Percentiles rank a stretch among this genome's conserved stretches.
Evolutionary conservation across 2,113 vertebrate genomes (phyloP).

Genomic region (Mugil cephalus): DNA sequence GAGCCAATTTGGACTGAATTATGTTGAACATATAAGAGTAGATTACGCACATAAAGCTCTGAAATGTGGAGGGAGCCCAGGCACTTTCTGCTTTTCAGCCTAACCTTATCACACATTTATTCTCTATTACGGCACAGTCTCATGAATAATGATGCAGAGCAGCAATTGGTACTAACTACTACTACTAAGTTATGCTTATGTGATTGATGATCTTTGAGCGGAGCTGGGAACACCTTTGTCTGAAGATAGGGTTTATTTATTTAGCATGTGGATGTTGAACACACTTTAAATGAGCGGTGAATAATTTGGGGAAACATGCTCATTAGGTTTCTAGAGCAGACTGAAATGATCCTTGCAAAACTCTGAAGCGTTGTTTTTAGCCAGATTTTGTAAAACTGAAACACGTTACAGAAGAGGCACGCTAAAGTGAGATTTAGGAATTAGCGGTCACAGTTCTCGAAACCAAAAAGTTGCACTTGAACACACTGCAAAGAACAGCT

Average conservation of each 20-base stretch:
- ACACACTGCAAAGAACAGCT: no score
- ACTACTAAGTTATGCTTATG: constrained; percentile 31
- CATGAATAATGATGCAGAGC: constrained; percentile 44
- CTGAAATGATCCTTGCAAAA: no score
- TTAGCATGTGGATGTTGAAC: background rate
- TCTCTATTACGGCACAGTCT: constrained; percentile 34
- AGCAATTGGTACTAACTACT: constrained; percentile 23
- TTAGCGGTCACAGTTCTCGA: no score
- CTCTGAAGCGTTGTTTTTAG: no score
- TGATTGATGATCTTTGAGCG: constrained; percentile 22
- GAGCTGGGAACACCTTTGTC: background rate
- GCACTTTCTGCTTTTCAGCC: constrained; percentile 40
- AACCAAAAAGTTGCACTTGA: no score
- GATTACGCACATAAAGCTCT: constrained; percentile 67
- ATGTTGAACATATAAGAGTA: constrained; percentile 69
- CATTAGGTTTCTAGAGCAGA: no score
- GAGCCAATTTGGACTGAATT: constrained; percentile 82
- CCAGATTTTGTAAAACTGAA: no score
- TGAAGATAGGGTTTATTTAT: constrained; percentile 18
- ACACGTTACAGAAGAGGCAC: no score
- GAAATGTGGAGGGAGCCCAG: constrained; percentile 47
- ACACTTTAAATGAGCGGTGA: background rate
- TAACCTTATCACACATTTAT: constrained; percentile 47
- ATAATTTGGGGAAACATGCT: no score
- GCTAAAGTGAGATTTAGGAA: no score